Evolutionary conservation across 35 echinoderm and acorn worm genomes (phyloP).

Genomic region (Heliocidaris erythrogramma): DNA sequence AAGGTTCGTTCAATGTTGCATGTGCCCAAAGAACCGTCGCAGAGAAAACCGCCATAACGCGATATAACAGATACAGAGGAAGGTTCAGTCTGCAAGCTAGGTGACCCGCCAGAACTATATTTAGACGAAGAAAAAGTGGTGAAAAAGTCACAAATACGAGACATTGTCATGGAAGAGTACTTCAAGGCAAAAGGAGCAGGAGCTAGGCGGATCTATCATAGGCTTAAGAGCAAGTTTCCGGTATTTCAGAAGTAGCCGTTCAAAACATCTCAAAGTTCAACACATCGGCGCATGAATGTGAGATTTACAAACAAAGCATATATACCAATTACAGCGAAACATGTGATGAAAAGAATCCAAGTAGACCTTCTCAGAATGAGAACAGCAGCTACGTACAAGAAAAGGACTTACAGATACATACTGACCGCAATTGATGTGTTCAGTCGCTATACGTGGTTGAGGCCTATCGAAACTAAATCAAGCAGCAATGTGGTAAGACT

Average conservation of each 20-base stretch:
- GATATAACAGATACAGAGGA: conserved; percentile 47
- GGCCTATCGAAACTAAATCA: conserved; percentile 36
- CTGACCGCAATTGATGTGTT: conserved; percentile 39
- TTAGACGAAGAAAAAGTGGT: conserved; percentile 35
- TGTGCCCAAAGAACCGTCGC: background rate
- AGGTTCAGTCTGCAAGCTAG: conserved; percentile 40
- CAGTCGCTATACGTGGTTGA: conserved; percentile 47
- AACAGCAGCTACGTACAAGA: no score
- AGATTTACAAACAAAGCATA: conserved; percentile 42
- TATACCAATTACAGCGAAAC: conserved; percentile 22
- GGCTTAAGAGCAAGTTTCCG: conserved; percentile 34
- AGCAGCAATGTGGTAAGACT: conserved; percentile 32
- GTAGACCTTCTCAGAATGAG: no score
- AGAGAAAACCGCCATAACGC: conserved; percentile 46
- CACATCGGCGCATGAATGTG: conserved; percentile 41
- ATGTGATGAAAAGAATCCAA: no score
- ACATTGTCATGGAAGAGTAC: conserved; percentile 26
- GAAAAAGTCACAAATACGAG: no score
- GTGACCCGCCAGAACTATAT: background rate
- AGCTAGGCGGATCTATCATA: conserved; percentile 37
- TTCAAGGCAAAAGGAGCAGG: conserved; percentile 49
- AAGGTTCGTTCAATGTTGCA: conserved; percentile 50
- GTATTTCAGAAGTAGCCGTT: conserved; percentile 34
- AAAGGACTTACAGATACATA: conserved; percentile 44
- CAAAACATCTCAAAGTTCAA: conserved; percentile 4